phyloP scores from a whole-genome alignment of 2,797 vertebrate genomes.

The Syngnathus acus region DNA sequence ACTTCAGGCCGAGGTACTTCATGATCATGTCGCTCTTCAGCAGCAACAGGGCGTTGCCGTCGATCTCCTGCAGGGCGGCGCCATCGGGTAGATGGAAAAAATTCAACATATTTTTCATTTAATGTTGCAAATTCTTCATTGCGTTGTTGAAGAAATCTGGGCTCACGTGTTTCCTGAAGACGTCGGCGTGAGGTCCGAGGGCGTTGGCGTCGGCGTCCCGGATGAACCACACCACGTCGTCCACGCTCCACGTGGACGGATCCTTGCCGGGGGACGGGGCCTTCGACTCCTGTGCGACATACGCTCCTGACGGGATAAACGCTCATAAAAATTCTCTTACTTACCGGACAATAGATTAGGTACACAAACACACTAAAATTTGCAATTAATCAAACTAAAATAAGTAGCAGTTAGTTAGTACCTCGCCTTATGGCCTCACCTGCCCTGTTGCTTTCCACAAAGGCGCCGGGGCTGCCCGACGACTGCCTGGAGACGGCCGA shows the following conservation, averaged over 20 bases:
- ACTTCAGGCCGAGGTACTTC: conserved; percentile 93
- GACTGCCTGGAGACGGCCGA: conserved; percentile 66
- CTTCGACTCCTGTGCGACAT: conserved; percentile 66
- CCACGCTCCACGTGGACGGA: conserved; percentile 85
- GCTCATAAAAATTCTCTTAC: not conserved
- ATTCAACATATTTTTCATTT: no score
- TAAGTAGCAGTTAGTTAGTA: no score
- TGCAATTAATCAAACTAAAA: not conserved
- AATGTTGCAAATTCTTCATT: no score
- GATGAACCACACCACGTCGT: conserved; percentile 88
- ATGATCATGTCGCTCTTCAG: conserved; percentile 94
- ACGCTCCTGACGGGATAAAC: conserved; percentile 32
- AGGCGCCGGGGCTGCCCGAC: conserved; percentile 73
- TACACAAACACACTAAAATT: not conserved
- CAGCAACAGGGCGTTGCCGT: conserved; percentile 84
- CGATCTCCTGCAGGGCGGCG: conserved; percentile 76
- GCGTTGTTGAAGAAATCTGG: not conserved
- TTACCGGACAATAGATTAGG: no score
- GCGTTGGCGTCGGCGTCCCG: conserved; percentile 87
- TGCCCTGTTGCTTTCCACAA: conserved; percentile 79
- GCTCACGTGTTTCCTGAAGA: conserved; percentile 90
- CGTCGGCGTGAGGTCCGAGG: conserved; percentile 83
- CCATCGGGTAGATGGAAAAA: no score
- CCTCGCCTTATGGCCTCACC: conserved; percentile 51
- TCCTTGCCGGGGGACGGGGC: conserved; percentile 73